Percentiles rank a stretch among this genome's conserved stretches.
Evolutionary conservation across 2,113 vertebrate species (phyloP).

Genomic region (Chaetura pelagica): DNA sequence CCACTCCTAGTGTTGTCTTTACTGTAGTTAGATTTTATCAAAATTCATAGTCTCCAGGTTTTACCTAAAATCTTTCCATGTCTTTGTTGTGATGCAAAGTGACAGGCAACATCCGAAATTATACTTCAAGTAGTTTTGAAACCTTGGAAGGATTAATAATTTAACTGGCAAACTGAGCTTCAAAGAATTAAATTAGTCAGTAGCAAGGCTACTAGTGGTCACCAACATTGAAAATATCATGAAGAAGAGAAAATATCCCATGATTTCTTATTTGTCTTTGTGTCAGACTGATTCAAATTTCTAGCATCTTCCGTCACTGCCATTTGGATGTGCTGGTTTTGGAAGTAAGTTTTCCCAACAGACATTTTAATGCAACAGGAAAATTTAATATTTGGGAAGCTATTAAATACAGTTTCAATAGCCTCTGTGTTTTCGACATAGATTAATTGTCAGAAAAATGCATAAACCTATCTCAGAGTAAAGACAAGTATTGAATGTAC

Average conservation of each 20-base stretch:
- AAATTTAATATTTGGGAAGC: not conserved
- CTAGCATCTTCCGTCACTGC: not conserved
- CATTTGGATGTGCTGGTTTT: not conserved
- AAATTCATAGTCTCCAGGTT: not conserved
- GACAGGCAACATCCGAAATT: not conserved
- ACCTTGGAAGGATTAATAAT: not conserved
- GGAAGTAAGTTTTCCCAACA: not conserved
- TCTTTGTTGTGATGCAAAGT: not conserved
- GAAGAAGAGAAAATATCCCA: not conserved
- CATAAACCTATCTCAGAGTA: not conserved
- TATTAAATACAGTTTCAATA: not conserved
- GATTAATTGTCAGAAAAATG: not conserved
- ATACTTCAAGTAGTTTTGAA: not conserved
- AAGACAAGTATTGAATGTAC: not conserved
- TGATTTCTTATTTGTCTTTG: not conserved
- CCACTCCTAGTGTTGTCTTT: not conserved
- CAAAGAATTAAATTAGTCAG: not conserved
- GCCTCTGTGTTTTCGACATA: not conserved
- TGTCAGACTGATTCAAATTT: not conserved
- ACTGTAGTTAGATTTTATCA: not conserved
- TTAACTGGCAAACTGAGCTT: not conserved
- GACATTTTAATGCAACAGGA: not conserved
- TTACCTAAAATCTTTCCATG: not conserved
- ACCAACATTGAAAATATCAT: not conserved
- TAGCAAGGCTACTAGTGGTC: not conserved